Percentiles rank a stretch among this genome's conserved stretches.
phyloP scores from a whole-genome alignment of 2,113 vertebrate genomes.

The Penelope pileata region DNA sequence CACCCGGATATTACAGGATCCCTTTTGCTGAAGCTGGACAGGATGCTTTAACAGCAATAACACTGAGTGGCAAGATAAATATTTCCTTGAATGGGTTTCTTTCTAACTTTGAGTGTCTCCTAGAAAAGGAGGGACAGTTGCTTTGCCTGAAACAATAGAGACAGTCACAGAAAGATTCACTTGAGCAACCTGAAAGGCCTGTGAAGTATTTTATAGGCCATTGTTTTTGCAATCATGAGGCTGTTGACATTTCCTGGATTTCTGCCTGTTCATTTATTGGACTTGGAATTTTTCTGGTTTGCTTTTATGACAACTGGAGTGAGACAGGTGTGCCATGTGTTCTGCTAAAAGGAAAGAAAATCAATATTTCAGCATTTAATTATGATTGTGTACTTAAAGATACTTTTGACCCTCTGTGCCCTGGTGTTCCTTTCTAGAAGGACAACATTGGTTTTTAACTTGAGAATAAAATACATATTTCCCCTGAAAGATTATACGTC shows the following conservation, averaged over 20 bases:
- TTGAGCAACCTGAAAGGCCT: not conserved
- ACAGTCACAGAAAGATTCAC: not conserved
- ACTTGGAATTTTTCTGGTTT: not conserved
- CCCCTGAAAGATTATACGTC: not conserved
- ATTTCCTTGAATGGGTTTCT: not conserved
- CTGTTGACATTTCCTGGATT: not conserved
- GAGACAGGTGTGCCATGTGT: not conserved
- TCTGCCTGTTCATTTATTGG: not conserved
- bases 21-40: not conserved
- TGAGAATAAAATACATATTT: not conserved
- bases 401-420: not conserved
- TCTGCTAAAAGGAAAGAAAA: not conserved
- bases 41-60: not conserved
- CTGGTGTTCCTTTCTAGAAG: not conserved
- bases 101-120: not conserved
- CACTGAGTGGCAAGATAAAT: not conserved
- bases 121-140: not conserved
- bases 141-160: not conserved
- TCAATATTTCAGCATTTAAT: not conserved
- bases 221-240: not conserved
- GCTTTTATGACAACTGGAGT: not conserved
- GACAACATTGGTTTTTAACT: not conserved
- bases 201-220: not conserved
- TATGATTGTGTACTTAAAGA: not conserved
- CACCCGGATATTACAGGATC: not conserved